Evolutionary conservation across 2,797 vertebrate species (phyloP).

Genomic region (Taeniopygia guttata): DNA sequence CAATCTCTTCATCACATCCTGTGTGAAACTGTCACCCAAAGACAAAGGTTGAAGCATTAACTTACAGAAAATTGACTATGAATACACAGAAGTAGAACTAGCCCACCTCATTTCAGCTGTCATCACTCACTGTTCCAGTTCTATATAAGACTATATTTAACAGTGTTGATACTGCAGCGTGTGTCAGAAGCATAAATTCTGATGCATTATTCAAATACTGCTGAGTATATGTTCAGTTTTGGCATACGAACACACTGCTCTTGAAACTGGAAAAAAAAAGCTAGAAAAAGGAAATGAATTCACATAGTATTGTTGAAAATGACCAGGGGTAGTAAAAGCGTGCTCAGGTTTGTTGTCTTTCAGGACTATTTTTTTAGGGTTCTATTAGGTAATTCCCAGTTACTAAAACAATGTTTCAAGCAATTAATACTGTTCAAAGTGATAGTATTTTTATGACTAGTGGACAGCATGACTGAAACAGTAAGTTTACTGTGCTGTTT

Average conservation of each 20-base stretch:
- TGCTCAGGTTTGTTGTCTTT: neutral
- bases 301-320: neutral
- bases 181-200: conserved; percentile 63
- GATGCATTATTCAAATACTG: conserved; percentile 65
- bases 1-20: conserved; percentile 5
- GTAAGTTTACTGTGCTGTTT: neutral
- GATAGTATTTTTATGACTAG: neutral
- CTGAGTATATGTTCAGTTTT: conserved; percentile 52
- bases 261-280: conserved; percentile 13
- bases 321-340: neutral
- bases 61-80: conserved; percentile 43
- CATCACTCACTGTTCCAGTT: conserved; percentile 58
- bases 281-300: conserved; percentile 16
- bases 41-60: conserved; percentile 28
- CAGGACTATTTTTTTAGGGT: neutral
- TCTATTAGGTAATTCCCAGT: neutral
- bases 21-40: conserved; percentile 14
- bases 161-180: conserved; percentile 63
- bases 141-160: conserved; percentile 63
- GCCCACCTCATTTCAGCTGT: conserved; percentile 64
- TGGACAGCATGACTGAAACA: neutral
- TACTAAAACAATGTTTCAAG: neutral
- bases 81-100: conserved; percentile 45
- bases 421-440: neutral
- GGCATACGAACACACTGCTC: conserved; percentile 18